These are phyloP conservation scores for Zosterops hypoxanthus DNA, from an alignment of 2,113 vertebrate species.

Conservation along the genomic window DNA sequence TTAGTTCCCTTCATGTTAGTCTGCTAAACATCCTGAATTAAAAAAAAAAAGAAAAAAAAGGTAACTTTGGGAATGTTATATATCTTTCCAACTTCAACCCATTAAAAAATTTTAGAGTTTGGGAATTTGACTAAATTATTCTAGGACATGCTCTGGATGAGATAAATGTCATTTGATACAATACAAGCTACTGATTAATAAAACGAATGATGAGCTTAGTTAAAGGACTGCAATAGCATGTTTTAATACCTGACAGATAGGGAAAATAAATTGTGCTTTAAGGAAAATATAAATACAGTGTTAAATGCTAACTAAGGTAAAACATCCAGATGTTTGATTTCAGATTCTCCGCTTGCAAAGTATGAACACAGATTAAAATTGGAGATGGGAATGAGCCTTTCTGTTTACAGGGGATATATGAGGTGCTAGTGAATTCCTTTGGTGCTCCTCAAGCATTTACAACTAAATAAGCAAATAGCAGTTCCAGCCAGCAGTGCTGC, in stretches of 20 bases:
- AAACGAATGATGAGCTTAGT: neutral
- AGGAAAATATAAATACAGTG: neutral
- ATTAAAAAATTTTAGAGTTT: neutral
- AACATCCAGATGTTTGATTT: neutral
- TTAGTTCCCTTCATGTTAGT: neutral
- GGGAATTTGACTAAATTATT: neutral
- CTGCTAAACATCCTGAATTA: neutral
- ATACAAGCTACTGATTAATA: neutral
- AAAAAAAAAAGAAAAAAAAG: neutral
- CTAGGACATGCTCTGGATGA: neutral
- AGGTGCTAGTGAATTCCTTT: neutral
- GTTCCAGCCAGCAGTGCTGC: neutral
- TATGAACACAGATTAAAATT: neutral
- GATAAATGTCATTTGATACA: neutral
- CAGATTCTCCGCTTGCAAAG: neutral
- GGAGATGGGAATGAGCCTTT: neutral
- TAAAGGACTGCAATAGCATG: neutral
- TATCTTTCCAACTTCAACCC: neutral
- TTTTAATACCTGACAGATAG: neutral
- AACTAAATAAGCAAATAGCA: neutral
- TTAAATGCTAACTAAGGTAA: neutral
- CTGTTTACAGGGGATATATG: neutral
- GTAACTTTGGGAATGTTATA: neutral
- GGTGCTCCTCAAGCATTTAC: neutral
- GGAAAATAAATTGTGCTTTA: neutral